Evolutionary conservation across 2,888 invertebrate genomes (phyloP).

Genomic region (Tribolium freemani): DNA sequence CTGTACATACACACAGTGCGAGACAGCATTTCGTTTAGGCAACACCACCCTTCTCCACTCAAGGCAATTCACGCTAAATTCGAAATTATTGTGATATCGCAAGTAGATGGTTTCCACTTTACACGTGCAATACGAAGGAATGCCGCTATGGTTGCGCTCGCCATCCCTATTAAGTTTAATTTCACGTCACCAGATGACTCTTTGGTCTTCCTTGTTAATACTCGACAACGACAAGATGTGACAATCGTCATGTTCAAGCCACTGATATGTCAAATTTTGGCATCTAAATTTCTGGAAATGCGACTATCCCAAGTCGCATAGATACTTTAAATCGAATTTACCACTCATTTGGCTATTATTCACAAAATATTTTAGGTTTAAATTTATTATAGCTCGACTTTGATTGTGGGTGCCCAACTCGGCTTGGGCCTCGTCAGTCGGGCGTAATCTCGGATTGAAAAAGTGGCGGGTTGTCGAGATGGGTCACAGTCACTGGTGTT

Average conservation of each 20-base stretch:
- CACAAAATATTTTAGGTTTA: constrained; percentile 66
- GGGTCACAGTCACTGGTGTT: constrained; percentile 67
- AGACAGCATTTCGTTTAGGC: constrained; percentile 11
- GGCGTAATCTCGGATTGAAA: constrained; percentile 43
- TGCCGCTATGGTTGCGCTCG: constrained; percentile 42
- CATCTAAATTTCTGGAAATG: constrained; percentile 69
- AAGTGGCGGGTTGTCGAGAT: constrained; percentile 67
- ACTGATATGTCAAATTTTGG: constrained; percentile 64
- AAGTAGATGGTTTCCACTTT: constrained; percentile 1
- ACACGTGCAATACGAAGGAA: constrained; percentile 58
- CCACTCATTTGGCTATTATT: constrained; percentile 67
- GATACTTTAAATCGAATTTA: constrained; percentile 67
- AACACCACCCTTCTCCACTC: constrained; percentile 22
- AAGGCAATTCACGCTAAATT: constrained; percentile 1
- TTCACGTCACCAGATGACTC: constrained; percentile 67
- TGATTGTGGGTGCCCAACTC: background rate
- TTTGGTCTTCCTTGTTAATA: constrained; percentile 67
- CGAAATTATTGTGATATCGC: constrained; percentile 6
- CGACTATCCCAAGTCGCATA: constrained; percentile 62
- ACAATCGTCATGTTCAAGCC: constrained; percentile 61
- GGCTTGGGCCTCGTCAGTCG: background rate
- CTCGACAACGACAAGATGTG: constrained; percentile 66
- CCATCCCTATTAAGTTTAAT: constrained; percentile 66
- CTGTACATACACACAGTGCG: constrained; percentile 13
- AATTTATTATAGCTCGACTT: constrained; percentile 52